Conservation (phyloP, 2,888 invertebrate species). For the Cheilosia urbana region DNA sequence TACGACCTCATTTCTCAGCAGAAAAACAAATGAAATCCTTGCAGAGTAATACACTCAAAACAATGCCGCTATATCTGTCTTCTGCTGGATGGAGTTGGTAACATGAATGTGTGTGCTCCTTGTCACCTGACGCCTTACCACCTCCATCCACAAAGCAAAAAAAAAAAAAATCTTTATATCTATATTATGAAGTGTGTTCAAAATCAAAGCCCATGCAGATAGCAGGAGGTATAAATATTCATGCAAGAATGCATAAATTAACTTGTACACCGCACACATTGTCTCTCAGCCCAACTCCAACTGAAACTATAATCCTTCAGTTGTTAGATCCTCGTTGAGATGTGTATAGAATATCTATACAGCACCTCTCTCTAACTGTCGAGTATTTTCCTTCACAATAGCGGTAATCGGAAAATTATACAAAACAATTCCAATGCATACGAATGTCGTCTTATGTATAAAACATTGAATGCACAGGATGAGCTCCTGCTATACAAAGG, state of each 20-base stretch:
- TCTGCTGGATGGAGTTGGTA: background rate
- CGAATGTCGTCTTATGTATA: slow-evolving; percentile 59
- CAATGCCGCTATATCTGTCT: slow-evolving; percentile 9
- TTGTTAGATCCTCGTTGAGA: background rate
- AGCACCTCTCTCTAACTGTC: background rate
- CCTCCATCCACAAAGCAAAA: background rate
- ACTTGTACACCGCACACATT: slow-evolving; percentile 12
- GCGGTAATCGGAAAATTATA: slow-evolving; percentile 68
- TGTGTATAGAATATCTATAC: too few species aligned
- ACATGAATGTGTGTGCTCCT: slow-evolving; percentile 3
- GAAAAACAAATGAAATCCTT: slow-evolving; percentile 12
- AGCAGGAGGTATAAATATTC: slow-evolving; percentile 61
- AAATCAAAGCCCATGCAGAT: slow-evolving; percentile 14
- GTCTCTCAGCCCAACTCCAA: background rate
- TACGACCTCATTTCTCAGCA: slow-evolving; percentile 40
- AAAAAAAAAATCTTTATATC: too few species aligned
- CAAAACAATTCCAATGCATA: slow-evolving; percentile 68
- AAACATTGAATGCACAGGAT: slow-evolving; percentile 46
- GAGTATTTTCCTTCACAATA: slow-evolving; percentile 30
- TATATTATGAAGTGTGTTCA: slow-evolving; percentile 2
- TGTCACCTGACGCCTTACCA: background rate
- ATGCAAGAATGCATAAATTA: slow-evolving; percentile 58
- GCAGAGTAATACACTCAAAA: slow-evolving; percentile 26
- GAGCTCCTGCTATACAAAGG: slow-evolving; percentile 6
- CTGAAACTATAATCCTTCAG: slow-evolving; percentile 15